Evolutionary conservation across 2,797 vertebrate species (phyloP).

Genomic region (Leptodactylus fallax): DNA sequence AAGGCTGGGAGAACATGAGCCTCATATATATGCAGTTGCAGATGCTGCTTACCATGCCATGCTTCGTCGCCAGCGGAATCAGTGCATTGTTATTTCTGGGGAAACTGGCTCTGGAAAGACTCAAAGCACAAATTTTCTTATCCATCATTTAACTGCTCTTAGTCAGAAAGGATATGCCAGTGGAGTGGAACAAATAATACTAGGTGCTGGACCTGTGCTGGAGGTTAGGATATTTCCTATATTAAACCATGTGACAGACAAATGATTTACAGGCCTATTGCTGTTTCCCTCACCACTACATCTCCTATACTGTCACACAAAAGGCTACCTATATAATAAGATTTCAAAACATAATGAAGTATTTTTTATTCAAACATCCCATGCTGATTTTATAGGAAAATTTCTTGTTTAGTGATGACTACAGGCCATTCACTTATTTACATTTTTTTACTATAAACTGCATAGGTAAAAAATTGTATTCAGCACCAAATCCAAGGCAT

Average conservation of each 20-base stretch:
- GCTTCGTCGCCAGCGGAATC: conserved; percentile 91
- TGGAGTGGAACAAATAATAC: conserved; percentile 98
- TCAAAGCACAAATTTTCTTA: conserved; percentile 98
- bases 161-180: conserved; percentile 99
- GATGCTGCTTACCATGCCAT: conserved; percentile 97
- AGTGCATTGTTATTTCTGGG: conserved; percentile 98
- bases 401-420: too few species aligned
- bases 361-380: too few species aligned
- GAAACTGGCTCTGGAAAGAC: conserved; percentile 98
- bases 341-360: not conserved
- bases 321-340: not conserved
- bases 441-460: too few species aligned
- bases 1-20: conserved; percentile 92
- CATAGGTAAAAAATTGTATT: too few species aligned
- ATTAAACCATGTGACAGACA: not conserved
- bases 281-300: not conserved
- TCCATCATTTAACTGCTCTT: conserved; percentile 97
- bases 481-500: too few species aligned
- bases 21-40: conserved; percentile 95
- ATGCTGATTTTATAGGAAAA: too few species aligned
- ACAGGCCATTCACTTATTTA: too few species aligned
- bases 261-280: not conserved
- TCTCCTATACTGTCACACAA: not conserved
- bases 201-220: conserved; percentile 96
- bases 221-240: conserved; percentile 84